Base-by-base conservation (phyloP, 2,888 invertebrate genomes). In the Anoplius nigerrimus region DNA sequence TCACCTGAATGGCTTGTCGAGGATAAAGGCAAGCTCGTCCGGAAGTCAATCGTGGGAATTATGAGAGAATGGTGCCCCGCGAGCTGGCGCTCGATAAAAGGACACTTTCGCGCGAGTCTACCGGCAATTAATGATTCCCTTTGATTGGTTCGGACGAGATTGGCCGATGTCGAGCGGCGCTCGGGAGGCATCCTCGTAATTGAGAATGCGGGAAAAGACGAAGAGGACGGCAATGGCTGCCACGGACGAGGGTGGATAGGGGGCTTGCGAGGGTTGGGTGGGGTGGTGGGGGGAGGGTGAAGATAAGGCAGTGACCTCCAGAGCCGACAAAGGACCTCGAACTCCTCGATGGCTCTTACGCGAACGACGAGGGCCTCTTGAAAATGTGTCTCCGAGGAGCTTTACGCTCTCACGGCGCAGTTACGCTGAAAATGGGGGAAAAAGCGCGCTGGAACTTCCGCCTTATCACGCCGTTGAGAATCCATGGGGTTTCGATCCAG, bases 81-180 rank as follows among this genome's bases (percentile, higher is more conserved):
- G 34, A 34, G 34, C 24, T 34, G 1, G 34, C 1, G 4, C 11
- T 13, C 6, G 4, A 34, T 6, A 6, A 15, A 8, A 8, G 22
- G 11, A 61, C 46, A 54, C 42, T 46, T 46, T 21, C 15, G 18
- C 22, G 27, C 5, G 11, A 64, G 6, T 45, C n/a, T 24, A 24
- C 6, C 11, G 34, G 21, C 43, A 22, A 56, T 56, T 56, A 56
- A 21, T 21, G 43, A 53, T 21, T 62, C 64, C 22, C 66, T 71
- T 71, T 66, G 65, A 73, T 27, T n/a, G 42, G 48, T 48, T 1
- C 27, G 52, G 24, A 62, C 65, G 63, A 75, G 78, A 71, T 78
- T 73, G 71, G 45, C 42, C 59, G 11, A 34, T 21, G 48, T 59
- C 66, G 55, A 54, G 62, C 68, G 69, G 54, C 62, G 16, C 13